Base-by-base conservation (phyloP, 2,888 invertebrate genomes). In the Patella ulyssiponensis region DNA sequence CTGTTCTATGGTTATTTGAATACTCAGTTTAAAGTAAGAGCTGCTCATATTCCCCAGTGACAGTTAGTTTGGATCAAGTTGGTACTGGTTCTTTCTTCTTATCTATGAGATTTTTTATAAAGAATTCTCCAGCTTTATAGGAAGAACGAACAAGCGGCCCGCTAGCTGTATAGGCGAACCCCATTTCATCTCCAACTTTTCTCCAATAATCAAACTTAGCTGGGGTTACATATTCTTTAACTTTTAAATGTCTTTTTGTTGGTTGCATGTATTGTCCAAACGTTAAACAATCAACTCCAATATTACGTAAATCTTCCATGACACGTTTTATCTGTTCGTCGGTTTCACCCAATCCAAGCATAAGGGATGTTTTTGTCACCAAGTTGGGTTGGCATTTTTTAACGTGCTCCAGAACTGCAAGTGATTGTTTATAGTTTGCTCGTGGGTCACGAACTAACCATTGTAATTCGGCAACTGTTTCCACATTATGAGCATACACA, bases 221-320 rank as follows among this genome's bases (percentile, higher is more conserved):
- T 0, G 99, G 99, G 0, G 98, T 98, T 0, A 99, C 96, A 93
- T 99, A 99, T 91, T 99, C 99, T 70, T 95, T 95, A 0, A 98
- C 94, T 93, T 96, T 97, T 51, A 99, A 93, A 92, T 99, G 99
- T 12, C 96, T 94, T 89, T 97, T 98, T 0, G 99, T 99, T 0
- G 99, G 99, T 91, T 99, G 99, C 98, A 99, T 99, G 92, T 99
- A 99, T 90, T 99, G 99, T 0, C 99, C 99, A 7, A 99, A 93
- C 0, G 99, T 99, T 0, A 99, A 92, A 90, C 98, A 98, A 92
- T 99, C 99, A 0, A 99, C 99, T 56, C 95, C 96, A 0, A 93
- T 85, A 51, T 93, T 92, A 77, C 95, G 94, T 72, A 98, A 93
- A 93, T 98, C 98, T 93, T 94, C 94, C 94, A 99, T 93, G 1